phyloP scores from a whole-genome alignment of 64 coral and sea anemone species.

The Pachyseris speciosa region DNA sequence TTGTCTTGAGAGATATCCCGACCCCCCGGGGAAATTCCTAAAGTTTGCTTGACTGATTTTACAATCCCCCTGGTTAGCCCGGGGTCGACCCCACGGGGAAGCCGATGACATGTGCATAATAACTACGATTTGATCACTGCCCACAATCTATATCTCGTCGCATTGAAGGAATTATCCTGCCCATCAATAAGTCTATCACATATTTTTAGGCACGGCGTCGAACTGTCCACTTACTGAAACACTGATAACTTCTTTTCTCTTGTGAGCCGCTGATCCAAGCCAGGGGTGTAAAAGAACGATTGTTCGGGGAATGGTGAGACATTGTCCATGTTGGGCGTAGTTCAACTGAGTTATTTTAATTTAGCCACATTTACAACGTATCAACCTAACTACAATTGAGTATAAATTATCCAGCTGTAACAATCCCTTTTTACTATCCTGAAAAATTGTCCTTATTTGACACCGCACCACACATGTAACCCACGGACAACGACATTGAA shows the following conservation, averaged over 20 bases:
- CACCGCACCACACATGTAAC: neutral
- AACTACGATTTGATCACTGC: neutral
- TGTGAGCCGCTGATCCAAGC: neutral
- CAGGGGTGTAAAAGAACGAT: too few species aligned
- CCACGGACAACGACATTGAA: too few species aligned
- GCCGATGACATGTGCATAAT: too few species aligned
- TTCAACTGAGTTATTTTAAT: neutral
- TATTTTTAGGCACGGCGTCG: conserved; percentile 32
- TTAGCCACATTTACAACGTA: neutral
- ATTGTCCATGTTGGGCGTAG: too few species aligned
- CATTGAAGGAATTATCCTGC: neutral
- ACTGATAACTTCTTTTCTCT: conserved; percentile 12
- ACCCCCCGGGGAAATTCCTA: too few species aligned
- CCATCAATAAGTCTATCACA: neutral
- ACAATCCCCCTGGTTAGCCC: too few species aligned
- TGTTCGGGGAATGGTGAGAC: neutral
- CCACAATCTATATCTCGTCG: neutral
- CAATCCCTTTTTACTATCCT: neutral
- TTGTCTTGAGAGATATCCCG: too few species aligned
- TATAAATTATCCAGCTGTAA: neutral
- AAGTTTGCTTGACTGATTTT: too few species aligned
- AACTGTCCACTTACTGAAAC: conserved; percentile 16
- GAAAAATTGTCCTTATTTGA: neutral
- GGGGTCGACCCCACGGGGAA: too few species aligned
- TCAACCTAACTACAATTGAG: neutral